A percentile compares a stretch with the other conserved stretches of the same genome.
These are phyloP conservation scores for Formica selysi DNA, from an alignment of 1,140 invertebrate genomes.

Conservation along the genomic window DNA sequence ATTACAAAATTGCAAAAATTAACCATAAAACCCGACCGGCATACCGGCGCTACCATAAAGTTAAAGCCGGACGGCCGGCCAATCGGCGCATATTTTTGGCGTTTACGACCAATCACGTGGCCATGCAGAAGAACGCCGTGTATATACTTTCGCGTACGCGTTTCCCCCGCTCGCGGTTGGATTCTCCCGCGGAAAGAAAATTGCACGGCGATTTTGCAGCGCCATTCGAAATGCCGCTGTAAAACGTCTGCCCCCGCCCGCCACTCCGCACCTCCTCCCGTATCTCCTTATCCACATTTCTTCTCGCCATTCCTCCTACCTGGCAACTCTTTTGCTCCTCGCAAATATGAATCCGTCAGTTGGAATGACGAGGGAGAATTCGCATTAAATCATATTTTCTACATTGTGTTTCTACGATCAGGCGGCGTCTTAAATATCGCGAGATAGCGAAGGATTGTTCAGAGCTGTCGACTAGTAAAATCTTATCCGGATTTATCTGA, in stretches of 20 bases:
- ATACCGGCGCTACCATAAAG: slow-evolving; percentile 78
- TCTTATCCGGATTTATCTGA: slow-evolving; percentile 28
- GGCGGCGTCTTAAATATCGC: slow-evolving; percentile 14
- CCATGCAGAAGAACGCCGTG: slow-evolving; percentile 54
- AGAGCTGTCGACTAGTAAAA: not conserved
- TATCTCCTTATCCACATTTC: slow-evolving; percentile 40
- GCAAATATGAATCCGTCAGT: slow-evolving; percentile 60
- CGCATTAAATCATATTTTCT: slow-evolving; percentile 56
- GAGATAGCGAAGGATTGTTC: not conserved
- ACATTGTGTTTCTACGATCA: slow-evolving; percentile 31
- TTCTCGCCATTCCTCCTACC: not conserved
- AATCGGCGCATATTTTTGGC: slow-evolving; percentile 84
- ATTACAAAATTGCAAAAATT: slow-evolving; percentile 86
- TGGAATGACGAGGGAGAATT: slow-evolving; percentile 44
- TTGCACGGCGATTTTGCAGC: slow-evolving; percentile 80
- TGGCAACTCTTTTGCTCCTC: slow-evolving; percentile 13
- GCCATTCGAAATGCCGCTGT: slow-evolving; percentile 70
- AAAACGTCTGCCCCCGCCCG: slow-evolving; percentile 56
- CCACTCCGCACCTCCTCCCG: not conserved
- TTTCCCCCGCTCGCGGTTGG: slow-evolving; percentile 47
- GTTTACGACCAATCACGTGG: slow-evolving; percentile 85
- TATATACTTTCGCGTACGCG: slow-evolving; percentile 5
- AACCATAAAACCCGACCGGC: slow-evolving; percentile 81
- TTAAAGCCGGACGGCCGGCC: slow-evolving; percentile 75
- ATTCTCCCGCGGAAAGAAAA: slow-evolving; percentile 81